phyloP scores from a whole-genome alignment of 1,140 invertebrate species.

The Goniozus legneri region DNA sequence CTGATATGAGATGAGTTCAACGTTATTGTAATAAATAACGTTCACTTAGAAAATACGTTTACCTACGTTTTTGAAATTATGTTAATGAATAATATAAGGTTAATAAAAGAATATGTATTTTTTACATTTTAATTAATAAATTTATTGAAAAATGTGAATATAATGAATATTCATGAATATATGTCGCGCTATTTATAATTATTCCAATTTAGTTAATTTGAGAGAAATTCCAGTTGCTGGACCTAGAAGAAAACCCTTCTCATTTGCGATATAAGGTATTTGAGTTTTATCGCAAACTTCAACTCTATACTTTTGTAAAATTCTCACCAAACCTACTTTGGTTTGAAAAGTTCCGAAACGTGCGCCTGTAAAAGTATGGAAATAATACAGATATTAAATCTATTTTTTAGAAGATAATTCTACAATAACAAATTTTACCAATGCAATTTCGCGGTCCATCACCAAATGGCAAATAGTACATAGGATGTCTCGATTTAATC shows the following conservation, averaged over 20 bases:
- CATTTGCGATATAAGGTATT: background rate
- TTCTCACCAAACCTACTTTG: slow-evolving; percentile 10
- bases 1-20: no score
- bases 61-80: no score
- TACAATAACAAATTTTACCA: no score
- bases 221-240: background rate
- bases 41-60: no score
- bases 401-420: background rate
- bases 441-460: slow-evolving; percentile 57
- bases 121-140: no score
- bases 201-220: background rate
- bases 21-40: no score
- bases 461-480: slow-evolving; percentile 48
- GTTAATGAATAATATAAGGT: no score
- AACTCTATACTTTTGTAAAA: slow-evolving; percentile 13
- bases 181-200: no score
- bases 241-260: background rate
- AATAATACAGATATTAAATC: background rate
- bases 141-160: no score
- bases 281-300: slow-evolving; percentile 15
- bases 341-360: slow-evolving; percentile 13
- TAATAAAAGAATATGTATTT: no score
- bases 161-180: no score
- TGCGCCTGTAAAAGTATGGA: slow-evolving; percentile 6
- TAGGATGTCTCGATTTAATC: slow-evolving; percentile 32